Percentiles rank a stretch among this genome's conserved stretches.
Evolutionary conservation across 2,888 invertebrate genomes (phyloP).

Genomic region (Lypha dubia): DNA sequence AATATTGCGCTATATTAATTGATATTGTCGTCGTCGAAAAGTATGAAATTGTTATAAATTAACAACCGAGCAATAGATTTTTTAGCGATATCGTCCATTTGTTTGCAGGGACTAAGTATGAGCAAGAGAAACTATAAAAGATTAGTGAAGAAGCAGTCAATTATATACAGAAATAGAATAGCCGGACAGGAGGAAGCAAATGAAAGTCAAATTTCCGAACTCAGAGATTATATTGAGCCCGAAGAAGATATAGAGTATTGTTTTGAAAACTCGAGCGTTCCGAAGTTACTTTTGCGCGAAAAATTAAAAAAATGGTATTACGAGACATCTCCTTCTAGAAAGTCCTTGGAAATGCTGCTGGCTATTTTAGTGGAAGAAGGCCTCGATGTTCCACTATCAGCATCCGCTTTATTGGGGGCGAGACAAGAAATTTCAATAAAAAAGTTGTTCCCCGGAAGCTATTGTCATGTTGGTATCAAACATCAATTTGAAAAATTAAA

Average conservation of each 20-base stretch:
- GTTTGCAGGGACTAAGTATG: background rate
- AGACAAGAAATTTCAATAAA: background rate
- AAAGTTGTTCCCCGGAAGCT: background rate
- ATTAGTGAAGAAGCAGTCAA: background rate
- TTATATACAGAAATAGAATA: background rate
- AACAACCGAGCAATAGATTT: too few species aligned
- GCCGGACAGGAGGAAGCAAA: background rate
- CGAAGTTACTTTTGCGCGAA: slow-evolving; percentile 5
- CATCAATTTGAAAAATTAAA: background rate
- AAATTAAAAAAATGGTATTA: slow-evolving; percentile 33
- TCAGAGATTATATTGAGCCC: background rate
- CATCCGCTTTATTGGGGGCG: background rate
- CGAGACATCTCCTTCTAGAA: slow-evolving; percentile 17
- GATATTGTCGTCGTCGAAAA: too few species aligned
- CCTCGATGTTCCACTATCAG: slow-evolving; percentile 8
- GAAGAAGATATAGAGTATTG: background rate
- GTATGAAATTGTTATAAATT: too few species aligned
- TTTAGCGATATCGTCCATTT: too few species aligned
- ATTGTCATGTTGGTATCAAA: background rate
- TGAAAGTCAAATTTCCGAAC: background rate
- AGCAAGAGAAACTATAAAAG: slow-evolving; percentile 1
- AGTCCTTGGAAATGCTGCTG: background rate
- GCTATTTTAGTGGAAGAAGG: slow-evolving; percentile 9
- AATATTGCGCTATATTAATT: too few species aligned
- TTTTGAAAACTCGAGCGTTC: background rate